Base-by-base conservation (phyloP, 2,113 vertebrate species). In the Pleuronectes platessa region DNA sequence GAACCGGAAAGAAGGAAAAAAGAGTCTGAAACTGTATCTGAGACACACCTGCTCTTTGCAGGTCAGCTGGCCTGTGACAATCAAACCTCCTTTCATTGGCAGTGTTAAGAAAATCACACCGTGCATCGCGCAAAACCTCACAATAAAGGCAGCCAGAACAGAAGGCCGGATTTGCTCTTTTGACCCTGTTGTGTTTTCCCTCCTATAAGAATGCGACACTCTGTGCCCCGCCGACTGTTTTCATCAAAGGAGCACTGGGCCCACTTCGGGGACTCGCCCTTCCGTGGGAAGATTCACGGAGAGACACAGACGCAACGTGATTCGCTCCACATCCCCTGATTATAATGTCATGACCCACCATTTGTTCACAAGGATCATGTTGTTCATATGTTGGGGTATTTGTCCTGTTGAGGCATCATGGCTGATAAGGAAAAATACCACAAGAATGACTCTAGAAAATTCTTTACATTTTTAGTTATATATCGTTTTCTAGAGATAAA, bases 41-140 rank as follows among this genome's bases (percentile, higher is more conserved):
- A 81, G 89, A 81, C 92, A 94, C 94, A 92, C 94, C 94, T 94
- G 92, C 89, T 93, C 84, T 87, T 89, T 90, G 78, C 79, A 83
- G 90, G 89, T 91, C 88, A 89, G 87, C 72, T 84, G 82, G 73
- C 78, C 83, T 88, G 88, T 93, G 92, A 90, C 91, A 94, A 91
- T 86, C 86, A 61, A 89, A 71, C 76, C 81, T 86, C 92, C 84
- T 92, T 94, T 93, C 92, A 93, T 40, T 61, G 79, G 69, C 75
- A 31, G 60, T 59, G 81, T 92, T 73, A 55, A 84, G 92, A 89
- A 89, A 85, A 87, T 88, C 75, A 83, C 81, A 85, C 89, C 76
- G 62, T 72, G 78, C 83, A 79, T 77, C 74, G 82, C 45, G 62
- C 77, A 73, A 78, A 49, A 83, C 24, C 60, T 77, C 77, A 91